phyloP scores from a whole-genome alignment of 2,113 vertebrate genomes.

The Piliocolobus tephrosceles region DNA sequence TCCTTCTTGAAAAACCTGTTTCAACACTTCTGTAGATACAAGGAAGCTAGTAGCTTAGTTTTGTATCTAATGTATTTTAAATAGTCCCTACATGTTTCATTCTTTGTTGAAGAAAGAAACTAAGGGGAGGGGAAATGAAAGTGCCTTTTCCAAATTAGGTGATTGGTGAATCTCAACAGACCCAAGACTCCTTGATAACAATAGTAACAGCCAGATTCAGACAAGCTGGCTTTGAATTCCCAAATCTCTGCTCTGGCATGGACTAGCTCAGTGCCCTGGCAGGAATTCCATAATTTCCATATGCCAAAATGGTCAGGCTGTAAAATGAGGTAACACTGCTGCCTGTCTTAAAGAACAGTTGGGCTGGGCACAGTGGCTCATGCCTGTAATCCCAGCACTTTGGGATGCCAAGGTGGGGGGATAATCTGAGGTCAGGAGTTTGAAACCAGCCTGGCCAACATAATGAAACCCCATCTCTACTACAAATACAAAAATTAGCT shows the following conservation, averaged over 20 bases:
- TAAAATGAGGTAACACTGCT: neutral
- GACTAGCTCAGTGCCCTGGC: neutral
- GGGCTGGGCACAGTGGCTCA: no score
- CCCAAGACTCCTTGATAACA: neutral
- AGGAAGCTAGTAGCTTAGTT: neutral
- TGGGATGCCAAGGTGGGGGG: accelerated
- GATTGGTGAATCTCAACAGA: neutral
- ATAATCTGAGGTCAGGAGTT: no score
- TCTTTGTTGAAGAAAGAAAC: neutral
- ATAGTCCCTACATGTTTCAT: neutral
- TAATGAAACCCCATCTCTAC: no score
- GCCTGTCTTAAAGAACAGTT: neutral
- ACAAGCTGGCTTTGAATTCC: neutral
- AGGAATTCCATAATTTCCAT: neutral
- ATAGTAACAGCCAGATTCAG: neutral
- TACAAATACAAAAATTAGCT: no score
- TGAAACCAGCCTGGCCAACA: no score
- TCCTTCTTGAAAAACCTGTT: neutral
- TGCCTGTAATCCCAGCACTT: no score
- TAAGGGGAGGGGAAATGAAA: neutral
- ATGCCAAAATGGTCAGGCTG: neutral
- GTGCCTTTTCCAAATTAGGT: neutral
- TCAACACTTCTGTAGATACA: neutral
- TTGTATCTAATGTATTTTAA: neutral
- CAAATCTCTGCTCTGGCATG: neutral